Percentiles rank a stretch among this genome's conserved stretches.
Conservation (phyloP, 2,797 vertebrate species). For the Hyperoplus lanceolatus region DNA sequence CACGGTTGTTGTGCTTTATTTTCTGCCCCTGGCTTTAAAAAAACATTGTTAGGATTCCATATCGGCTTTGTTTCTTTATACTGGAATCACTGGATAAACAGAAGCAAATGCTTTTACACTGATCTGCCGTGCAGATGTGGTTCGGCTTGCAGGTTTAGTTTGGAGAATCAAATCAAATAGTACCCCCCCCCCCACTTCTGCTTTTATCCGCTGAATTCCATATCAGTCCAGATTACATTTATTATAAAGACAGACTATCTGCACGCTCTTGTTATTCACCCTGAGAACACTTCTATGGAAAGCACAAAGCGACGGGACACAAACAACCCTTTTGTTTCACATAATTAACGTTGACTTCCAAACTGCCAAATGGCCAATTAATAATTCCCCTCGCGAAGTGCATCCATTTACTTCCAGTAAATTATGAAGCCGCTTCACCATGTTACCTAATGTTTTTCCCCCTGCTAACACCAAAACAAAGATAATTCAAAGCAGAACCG, state of each 20-base stretch:
- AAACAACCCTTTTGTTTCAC: constrained; percentile 20
- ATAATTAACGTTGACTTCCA: constrained; percentile 17
- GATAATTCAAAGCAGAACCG: constrained; percentile 32
- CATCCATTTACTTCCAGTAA: constrained; percentile 32
- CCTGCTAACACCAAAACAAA: constrained; percentile 49
- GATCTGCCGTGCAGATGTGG: constrained; percentile 75
- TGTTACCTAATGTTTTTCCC: constrained; percentile 41
- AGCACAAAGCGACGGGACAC: not conserved
- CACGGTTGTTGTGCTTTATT: constrained; percentile 27
- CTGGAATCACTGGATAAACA: constrained; percentile 62
- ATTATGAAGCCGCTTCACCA: constrained; percentile 21
- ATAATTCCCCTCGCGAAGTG: constrained; percentile 4
- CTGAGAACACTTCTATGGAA: not conserved
- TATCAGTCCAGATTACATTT: not conserved
- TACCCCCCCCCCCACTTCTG: constrained; percentile 41
- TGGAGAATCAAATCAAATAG: constrained; percentile 55
- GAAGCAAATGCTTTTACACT: constrained; percentile 67
- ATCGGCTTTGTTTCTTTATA: constrained; percentile 43
- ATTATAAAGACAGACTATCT: not conserved
- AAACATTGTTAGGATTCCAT: constrained; percentile 50
- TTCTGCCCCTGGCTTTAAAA: constrained; percentile 43
- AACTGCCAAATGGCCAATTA: constrained; percentile 25
- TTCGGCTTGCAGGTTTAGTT: constrained; percentile 44
- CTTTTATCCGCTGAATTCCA: constrained; percentile 24
- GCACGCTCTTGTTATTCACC: not conserved